These are phyloP conservation scores for Macroglossus sobrinus DNA, from an alignment of 2,113 vertebrate species.

Conservation along the genomic window DNA sequence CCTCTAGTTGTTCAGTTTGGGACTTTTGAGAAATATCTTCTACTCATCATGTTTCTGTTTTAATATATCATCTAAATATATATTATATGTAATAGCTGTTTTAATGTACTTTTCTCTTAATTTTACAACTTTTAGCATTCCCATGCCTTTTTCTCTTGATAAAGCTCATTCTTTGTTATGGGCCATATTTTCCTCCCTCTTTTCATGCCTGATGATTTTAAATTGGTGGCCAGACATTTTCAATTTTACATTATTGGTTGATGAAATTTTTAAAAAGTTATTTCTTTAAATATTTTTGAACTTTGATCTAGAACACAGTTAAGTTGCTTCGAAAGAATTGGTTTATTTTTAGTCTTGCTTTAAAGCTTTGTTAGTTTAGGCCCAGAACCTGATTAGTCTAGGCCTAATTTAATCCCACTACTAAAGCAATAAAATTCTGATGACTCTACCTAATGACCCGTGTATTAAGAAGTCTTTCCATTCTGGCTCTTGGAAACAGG, in stretches of 20 bases:
- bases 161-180: background rate
- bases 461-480: background rate
- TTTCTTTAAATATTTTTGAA: background rate
- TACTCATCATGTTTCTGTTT: background rate
- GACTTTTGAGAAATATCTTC: background rate
- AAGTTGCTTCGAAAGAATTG: background rate
- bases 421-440: background rate
- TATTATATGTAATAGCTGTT: background rate
- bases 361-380: background rate
- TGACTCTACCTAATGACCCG: background rate
- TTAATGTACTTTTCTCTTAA: background rate
- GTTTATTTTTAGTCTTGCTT: background rate
- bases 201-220: background rate
- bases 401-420: background rate
- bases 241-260: too few relatives aligned
- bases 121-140: background rate
- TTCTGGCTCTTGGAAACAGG: background rate
- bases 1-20: background rate
- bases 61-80: background rate
- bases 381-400: background rate
- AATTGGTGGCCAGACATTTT: too few relatives aligned
- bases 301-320: background rate
- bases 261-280: too few relatives aligned
- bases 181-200: background rate
- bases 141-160: background rate